phyloP scores from a whole-genome alignment of 2,113 vertebrate species.

The Gymnorhina tibicen region DNA sequence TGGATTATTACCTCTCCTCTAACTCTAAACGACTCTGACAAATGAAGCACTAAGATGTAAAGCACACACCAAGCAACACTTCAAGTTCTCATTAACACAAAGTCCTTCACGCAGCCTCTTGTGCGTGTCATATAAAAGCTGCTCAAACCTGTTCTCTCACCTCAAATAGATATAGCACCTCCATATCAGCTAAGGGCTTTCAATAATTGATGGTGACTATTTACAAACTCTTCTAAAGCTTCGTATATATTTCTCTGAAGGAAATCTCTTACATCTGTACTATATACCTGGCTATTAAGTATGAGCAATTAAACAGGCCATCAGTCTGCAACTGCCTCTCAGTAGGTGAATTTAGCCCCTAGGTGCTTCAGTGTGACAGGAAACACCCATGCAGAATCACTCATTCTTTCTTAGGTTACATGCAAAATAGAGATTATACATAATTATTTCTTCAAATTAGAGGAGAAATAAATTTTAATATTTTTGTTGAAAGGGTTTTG shows the following conservation, averaged over 20 bases:
- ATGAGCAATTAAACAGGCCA: not conserved
- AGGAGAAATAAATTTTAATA: not conserved
- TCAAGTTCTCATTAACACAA: not conserved
- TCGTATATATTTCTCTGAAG: not conserved
- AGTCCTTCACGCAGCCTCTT: not conserved
- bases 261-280: not conserved
- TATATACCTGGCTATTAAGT: not conserved
- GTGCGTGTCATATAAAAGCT: not conserved
- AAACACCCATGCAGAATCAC: not conserved
- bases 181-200: not conserved
- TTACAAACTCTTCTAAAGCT: not conserved
- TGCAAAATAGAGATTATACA: not conserved
- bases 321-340: not conserved
- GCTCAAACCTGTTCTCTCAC: not conserved
- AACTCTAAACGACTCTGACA: not conserved
- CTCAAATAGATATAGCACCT: not conserved
- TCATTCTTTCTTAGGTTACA: not conserved
- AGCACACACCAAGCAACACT: not conserved
- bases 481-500: not conserved
- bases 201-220: constrained; percentile 6
- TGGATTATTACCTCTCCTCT: not conserved
- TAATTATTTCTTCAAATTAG: not conserved
- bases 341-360: not conserved
- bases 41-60: not conserved
- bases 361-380: not conserved